Percentiles rank a stretch among this genome's conserved stretches.
These are phyloP conservation scores for Solea solea DNA, from an alignment of 2,113 vertebrate species.

Conservation along the genomic window DNA sequence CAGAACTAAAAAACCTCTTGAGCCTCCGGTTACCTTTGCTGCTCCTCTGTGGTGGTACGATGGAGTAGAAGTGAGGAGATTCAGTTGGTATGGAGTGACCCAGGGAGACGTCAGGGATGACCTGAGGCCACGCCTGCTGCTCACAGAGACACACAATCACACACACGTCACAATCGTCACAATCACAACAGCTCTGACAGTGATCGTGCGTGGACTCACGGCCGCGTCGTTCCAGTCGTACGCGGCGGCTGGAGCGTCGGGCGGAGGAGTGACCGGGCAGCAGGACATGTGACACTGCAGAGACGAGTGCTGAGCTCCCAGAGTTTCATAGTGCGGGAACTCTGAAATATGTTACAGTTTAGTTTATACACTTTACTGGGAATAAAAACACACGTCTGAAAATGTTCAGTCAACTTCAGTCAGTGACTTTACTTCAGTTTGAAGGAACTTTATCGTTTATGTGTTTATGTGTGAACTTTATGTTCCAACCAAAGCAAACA, in stretches of 20 bases:
- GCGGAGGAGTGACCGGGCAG: conserved; percentile 70
- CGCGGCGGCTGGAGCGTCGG: conserved; percentile 65
- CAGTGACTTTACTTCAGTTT: too few species aligned
- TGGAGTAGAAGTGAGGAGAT: conserved; percentile 75
- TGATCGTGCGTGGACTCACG: conserved; percentile 76
- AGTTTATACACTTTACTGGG: too few species aligned
- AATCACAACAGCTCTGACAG: background rate
- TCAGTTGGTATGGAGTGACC: conserved; percentile 76
- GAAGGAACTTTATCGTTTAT: too few species aligned
- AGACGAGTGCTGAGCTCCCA: conserved; percentile 78
- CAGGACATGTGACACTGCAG: conserved; percentile 79
- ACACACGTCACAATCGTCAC: background rate
- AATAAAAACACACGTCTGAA: too few species aligned
- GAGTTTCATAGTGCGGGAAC: conserved; percentile 81
- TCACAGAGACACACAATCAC: background rate
- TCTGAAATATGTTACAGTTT: conserved; percentile 66
- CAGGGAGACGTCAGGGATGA: conserved; percentile 78
- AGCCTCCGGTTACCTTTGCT: conserved; percentile 83
- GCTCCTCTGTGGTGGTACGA: conserved; percentile 78
- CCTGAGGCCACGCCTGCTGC: conserved; percentile 74
- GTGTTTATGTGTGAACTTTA: too few species aligned
- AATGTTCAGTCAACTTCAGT: too few species aligned
- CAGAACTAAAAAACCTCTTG: too few species aligned
- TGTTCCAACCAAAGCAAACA: too few species aligned
- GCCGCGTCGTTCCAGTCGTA: conserved; percentile 83